Evolutionary conservation across 37 sponge, comb jelly and placozoan species (phyloP), one percentile per base, ranked within the genome.

Genomic region (Axinella damicornis): DNA sequence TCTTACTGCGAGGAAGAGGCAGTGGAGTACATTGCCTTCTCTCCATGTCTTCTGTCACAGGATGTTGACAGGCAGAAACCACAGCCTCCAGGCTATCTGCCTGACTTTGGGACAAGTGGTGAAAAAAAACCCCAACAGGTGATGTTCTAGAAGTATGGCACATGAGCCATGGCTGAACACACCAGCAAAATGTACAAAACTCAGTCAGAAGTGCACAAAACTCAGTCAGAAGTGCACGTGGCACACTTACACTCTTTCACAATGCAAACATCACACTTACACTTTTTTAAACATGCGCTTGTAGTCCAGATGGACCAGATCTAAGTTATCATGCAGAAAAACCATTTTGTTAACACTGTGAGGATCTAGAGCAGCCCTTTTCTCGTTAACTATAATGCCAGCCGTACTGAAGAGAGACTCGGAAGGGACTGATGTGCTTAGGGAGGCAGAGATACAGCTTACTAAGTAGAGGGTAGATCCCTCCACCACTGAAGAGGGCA

Each of bases 1-100:
- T 83, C 90, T 0, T 83, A 71, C 63, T 5, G 41, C 1, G 90
- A 86, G 38, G 89, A 80, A 33, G 90, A 93, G 25, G 94, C 87
- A 6, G 73, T 79, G 6, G 94, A 93, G 57, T 83, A 79, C 59
- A 89, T 89, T 27, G 79, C 76, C 19, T 87, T 91, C 59, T n/a
- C n/a, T n/a, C n/a, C n/a, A n/a, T n/a, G n/a, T n/a, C n/a, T n/a
- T n/a, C n/a, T n/a, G n/a, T n/a, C n/a, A n/a, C n/a, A n/a, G n/a
- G n/a, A n/a, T n/a, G n/a, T n/a, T n/a, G n/a, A n/a, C n/a, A n/a
- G n/a, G n/a, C n/a, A n/a, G n/a, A n/a, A n/a, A n/a, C n/a, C n/a
- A n/a, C n/a, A n/a, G n/a, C n/a, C n/a, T n/a, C n/a, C n/a, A n/a
- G n/a, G n/a, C n/a, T n/a, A n/a, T n/a, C n/a, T n/a, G n/a, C n/a